Conservation (phyloP, 2,888 invertebrate species). For the Phengaris alcon region DNA sequence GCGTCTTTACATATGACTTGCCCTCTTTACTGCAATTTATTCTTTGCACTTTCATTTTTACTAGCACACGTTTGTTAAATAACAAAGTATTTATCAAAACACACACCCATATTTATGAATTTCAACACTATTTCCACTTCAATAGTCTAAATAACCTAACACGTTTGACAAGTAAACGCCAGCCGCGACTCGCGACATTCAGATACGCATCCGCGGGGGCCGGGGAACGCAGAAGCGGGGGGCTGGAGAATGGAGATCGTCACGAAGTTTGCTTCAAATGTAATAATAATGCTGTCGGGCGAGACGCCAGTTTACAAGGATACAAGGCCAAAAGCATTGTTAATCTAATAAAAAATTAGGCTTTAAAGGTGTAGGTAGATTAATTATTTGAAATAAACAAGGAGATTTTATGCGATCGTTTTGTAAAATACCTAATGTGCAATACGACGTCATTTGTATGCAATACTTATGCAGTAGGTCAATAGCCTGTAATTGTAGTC, state of each 20-base stretch:
- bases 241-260: conserved; percentile 70
- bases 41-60: conserved; percentile 46
- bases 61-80: conserved; percentile 47
- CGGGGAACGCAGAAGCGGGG: conserved; percentile 58
- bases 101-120: conserved; percentile 51
- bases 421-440: conserved; percentile 44
- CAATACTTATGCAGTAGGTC: conserved; percentile 53
- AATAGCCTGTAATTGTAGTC: conserved; percentile 71
- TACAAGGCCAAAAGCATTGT: conserved; percentile 73
- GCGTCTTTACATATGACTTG: conserved; percentile 79
- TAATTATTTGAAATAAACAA: conserved; percentile 31
- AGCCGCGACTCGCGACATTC: conserved; percentile 72
- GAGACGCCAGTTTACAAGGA: conserved; percentile 79
- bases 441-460: conserved; percentile 50
- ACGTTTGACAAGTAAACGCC: conserved; percentile 78
- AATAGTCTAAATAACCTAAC: conserved; percentile 70
- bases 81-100: conserved; percentile 55
- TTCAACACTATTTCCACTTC: conserved; percentile 52
- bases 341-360: conserved; percentile 52
- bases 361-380: conserved; percentile 40
- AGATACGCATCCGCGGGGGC: conserved; percentile 77
- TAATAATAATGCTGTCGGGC: conserved; percentile 72
- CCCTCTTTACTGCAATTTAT: conserved; percentile 54
- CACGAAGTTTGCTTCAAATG: conserved; percentile 78
- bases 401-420: conserved; percentile 46